Base-by-base conservation (phyloP, 30 jellyfish, hydroid and myxozoan species). In the Pseudorhiza aurosa region DNA sequence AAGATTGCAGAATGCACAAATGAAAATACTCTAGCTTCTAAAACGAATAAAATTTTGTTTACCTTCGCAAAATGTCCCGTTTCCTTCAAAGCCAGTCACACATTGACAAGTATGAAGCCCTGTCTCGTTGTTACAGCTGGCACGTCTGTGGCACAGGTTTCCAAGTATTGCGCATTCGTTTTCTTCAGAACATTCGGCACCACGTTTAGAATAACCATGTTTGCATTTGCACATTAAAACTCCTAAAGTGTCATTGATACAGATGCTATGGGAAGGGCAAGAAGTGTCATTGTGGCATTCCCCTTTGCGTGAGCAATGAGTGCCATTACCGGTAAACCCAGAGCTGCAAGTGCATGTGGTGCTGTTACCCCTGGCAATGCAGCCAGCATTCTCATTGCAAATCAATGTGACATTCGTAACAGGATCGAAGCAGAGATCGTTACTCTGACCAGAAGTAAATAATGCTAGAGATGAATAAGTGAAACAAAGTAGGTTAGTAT, bases 51-150 rank as follows among this genome's bases (percentile, higher is more conserved):
- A n/a, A n/a, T n/a, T n/a, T n/a, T n/a, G n/a, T n/a, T n/a, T 18
- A 65, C 79, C 92, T 33, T 19, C 51, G 65, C 97, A 88, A 18
- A 27, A 24, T 1, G 78, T 37, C 17, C 97, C 97, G 51, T 88
- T 51, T 2, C 97, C 97, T 28, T 47, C 18, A 50, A 35, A 78
- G 4, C 97, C 94, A 2, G 36, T 15, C 29, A 15, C 67, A 55
- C 97, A 88, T 24, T 53, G n/a, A 68, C 97, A 88, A 5, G 17
- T 15, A 40, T 37, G 71, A 25, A 88, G 70, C 19, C 94, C 97
- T 36, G 10, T 44, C 0, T 22, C 43, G 46, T 69, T 71, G 21
- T 62, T 2, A 73, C 97, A 88, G 3, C 11, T 21, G 2, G 88
- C 94, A 45, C 60, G 26, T 24, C 36, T 14, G 82, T 72, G 85